Evolutionary conservation across 2,113 vertebrate genomes (phyloP).

Genomic region (Prolemur simus): DNA sequence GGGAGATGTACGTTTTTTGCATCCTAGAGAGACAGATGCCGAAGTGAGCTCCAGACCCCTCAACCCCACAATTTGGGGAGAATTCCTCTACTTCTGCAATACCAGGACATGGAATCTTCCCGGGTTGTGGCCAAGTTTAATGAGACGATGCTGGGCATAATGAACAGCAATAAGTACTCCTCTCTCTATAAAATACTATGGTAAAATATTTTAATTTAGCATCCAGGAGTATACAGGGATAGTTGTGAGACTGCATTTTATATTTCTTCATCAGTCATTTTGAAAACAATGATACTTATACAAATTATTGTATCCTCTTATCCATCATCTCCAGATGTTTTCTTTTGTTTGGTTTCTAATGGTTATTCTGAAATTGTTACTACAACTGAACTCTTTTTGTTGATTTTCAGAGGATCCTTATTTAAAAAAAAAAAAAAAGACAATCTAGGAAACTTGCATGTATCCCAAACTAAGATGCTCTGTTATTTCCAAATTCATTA

Average conservation of each 20-base stretch:
- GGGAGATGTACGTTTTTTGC: not conserved
- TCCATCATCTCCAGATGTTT: not conserved
- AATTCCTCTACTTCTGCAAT: no score
- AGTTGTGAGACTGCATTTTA: not conserved
- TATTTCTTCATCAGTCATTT: not conserved
- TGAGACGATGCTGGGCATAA: not conserved
- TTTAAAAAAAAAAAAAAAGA: not conserved
- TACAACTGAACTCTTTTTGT: not conserved
- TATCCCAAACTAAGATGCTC: conserved; percentile 33
- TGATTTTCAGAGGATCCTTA: conserved; percentile 47
- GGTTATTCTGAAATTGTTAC: conserved; percentile 26
- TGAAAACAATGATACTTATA: not conserved
- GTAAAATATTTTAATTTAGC: not conserved
- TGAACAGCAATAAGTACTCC: fast-evolving
- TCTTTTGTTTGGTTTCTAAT: conserved; percentile 50
- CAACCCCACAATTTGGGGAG: fast-evolving
- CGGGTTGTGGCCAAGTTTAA: not conserved
- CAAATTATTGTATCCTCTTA: not conserved
- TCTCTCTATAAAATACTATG: no score
- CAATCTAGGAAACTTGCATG: conserved; percentile 41
- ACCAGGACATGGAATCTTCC: fast-evolving
- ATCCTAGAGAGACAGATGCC: not conserved
- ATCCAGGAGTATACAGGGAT: not conserved
- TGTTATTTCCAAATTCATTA: conserved; percentile 66
- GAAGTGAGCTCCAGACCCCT: not conserved